phyloP scores from a whole-genome alignment of 2,797 vertebrate species.

The Pipistrellus pipistrellus region DNA sequence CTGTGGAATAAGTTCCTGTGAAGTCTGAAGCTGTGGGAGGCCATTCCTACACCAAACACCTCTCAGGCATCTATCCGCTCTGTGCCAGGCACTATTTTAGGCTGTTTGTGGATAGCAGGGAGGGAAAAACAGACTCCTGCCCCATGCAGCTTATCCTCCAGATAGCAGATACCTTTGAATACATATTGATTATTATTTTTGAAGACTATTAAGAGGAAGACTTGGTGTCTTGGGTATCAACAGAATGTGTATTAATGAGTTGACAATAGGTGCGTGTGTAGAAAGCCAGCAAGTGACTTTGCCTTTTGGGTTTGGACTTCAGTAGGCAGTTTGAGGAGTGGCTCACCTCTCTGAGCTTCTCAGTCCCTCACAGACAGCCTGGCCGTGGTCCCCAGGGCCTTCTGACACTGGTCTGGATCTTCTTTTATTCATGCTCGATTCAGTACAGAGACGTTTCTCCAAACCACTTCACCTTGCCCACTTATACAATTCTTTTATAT shows the following conservation, averaged over 20 bases:
- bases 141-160: not conserved
- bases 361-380: not conserved
- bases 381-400: not conserved
- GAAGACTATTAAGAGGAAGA: conserved; percentile 37
- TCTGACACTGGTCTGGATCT: not conserved
- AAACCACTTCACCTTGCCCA: not conserved
- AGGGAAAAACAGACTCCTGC: conserved; percentile 7
- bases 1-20: not conserved
- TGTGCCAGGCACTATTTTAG: not conserved
- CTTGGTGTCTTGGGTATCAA: not conserved
- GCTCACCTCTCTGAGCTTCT: not conserved
- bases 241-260: conserved; percentile 11
- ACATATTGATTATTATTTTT: conserved; percentile 30
- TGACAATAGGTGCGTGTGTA: not conserved
- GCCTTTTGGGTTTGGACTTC: not conserved
- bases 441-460: not conserved
- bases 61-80: not conserved
- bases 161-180: not conserved
- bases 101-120: not conserved
- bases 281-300: not conserved
- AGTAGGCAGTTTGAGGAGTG: not conserved
- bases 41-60: not conserved
- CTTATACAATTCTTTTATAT: not conserved
- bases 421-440: not conserved
- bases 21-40: not conserved